phyloP scores from a whole-genome alignment of 2,797 vertebrate species.

The Lemur catta region DNA sequence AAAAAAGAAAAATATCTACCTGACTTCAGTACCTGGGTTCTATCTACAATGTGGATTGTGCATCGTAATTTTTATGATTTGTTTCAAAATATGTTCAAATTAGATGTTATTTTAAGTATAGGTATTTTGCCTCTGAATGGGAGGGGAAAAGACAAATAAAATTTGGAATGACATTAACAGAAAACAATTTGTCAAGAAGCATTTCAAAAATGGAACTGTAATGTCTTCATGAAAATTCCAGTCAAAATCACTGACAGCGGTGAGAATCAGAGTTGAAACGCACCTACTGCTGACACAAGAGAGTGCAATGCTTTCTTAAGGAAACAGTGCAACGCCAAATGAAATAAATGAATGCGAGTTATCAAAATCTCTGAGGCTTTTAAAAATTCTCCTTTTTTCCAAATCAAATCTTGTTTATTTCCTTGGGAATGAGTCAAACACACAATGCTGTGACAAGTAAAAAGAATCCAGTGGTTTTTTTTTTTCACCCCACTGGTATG shows the following conservation, averaged over 20 bases:
- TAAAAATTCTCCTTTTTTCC: no score
- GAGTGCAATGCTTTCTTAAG: neutral
- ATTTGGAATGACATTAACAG: neutral
- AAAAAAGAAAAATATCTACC: neutral
- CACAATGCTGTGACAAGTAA: neutral
- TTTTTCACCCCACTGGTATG: neutral
- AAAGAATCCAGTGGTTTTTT: neutral
- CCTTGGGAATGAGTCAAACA: neutral
- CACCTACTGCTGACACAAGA: rapidly evolving
- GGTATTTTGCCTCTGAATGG: neutral
- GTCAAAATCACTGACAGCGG: neutral
- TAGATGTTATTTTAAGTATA: neutral
- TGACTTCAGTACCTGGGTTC: neutral
- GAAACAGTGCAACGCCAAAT: neutral
- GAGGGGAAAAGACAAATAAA: neutral
- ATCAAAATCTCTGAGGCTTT: neutral
- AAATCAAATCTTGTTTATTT: neutral
- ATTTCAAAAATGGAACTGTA: neutral
- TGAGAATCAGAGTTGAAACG: neutral
- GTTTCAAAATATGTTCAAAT: neutral
- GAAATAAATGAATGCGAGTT: neutral
- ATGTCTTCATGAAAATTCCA: neutral
- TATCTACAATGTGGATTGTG: neutral
- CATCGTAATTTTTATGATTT: neutral
- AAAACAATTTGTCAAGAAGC: neutral